Evolutionary conservation across 1,140 invertebrate species (phyloP).

Genomic region (Chironomus tepperi): DNA sequence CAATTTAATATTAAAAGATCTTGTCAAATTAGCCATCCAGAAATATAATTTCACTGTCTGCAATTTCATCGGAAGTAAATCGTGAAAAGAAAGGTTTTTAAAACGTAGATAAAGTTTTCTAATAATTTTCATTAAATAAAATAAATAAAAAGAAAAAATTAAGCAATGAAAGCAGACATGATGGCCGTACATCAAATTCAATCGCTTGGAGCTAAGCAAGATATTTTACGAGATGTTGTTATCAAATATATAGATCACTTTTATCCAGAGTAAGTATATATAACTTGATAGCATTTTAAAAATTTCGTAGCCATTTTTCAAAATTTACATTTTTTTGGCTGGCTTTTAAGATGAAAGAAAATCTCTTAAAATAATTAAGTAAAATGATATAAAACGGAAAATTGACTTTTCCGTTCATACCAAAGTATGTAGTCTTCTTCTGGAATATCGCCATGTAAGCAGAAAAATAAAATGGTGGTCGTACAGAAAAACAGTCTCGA

Average conservation of each 20-base stretch:
- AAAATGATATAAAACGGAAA: neutral
- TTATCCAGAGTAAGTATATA: constrained; percentile 50
- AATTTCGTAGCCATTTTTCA: too few relatives aligned
- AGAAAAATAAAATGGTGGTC: constrained; percentile 8
- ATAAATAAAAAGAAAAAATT: constrained; percentile 18
- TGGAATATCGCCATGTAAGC: constrained; percentile 6
- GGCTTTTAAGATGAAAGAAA: neutral
- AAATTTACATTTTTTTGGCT: too few relatives aligned
- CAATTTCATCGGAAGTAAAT: too few relatives aligned
- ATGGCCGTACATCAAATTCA: constrained; percentile 49
- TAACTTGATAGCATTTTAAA: neutral
- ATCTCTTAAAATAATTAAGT: neutral
- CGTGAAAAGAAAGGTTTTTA: too few relatives aligned
- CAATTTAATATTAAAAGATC: too few relatives aligned
- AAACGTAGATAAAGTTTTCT: too few relatives aligned
- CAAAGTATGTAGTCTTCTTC: neutral
- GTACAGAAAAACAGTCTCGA: neutral
- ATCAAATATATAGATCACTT: constrained; percentile 58
- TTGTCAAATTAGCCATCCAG: too few relatives aligned
- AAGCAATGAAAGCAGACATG: constrained; percentile 31
- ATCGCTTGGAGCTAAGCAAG: constrained; percentile 53
- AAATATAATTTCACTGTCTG: too few relatives aligned
- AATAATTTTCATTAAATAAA: too few relatives aligned
- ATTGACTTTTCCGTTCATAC: neutral
- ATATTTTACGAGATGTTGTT: constrained; percentile 52